phyloP scores from a whole-genome alignment of 2,797 vertebrate species.

The Lophotriccus pileatus region DNA sequence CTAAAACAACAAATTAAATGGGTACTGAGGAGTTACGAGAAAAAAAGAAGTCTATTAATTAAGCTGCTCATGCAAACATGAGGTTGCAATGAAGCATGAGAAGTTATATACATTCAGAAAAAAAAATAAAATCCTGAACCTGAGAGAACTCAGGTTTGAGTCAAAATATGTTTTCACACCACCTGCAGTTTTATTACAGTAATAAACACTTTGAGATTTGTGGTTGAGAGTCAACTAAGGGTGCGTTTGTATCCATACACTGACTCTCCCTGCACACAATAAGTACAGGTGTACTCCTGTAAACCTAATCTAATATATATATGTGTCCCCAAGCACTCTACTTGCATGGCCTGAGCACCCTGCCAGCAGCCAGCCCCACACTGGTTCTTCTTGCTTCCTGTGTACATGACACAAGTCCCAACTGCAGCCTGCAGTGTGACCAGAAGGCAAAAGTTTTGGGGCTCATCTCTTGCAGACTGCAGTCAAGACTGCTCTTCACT shows the following conservation, averaged over 20 bases:
- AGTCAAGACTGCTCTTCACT: not conserved
- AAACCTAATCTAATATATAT: not conserved
- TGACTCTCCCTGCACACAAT: not conserved
- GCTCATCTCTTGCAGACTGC: not conserved
- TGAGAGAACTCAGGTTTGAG: not conserved
- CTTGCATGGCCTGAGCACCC: fast-evolving
- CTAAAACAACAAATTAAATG: not conserved
- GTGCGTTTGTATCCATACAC: not conserved
- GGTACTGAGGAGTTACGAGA: not conserved
- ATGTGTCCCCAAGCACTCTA: not conserved
- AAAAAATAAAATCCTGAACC: not conserved
- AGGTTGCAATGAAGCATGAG: not conserved
- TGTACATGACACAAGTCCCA: not conserved
- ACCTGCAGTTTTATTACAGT: not conserved
- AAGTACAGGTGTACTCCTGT: fast-evolving
- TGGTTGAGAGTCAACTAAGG: not conserved
- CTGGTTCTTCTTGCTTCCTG: not conserved
- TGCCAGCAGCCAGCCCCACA: not conserved
- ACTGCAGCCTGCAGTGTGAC: fast-evolving
- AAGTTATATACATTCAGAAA: not conserved
- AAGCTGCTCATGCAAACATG: not conserved
- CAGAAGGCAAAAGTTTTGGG: not conserved
- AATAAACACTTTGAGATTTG: not conserved
- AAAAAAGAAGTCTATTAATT: not conserved
- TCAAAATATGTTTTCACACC: not conserved